phyloP scores from a whole-genome alignment of 2,113 vertebrate genomes.

The Semnornis frantzii region DNA sequence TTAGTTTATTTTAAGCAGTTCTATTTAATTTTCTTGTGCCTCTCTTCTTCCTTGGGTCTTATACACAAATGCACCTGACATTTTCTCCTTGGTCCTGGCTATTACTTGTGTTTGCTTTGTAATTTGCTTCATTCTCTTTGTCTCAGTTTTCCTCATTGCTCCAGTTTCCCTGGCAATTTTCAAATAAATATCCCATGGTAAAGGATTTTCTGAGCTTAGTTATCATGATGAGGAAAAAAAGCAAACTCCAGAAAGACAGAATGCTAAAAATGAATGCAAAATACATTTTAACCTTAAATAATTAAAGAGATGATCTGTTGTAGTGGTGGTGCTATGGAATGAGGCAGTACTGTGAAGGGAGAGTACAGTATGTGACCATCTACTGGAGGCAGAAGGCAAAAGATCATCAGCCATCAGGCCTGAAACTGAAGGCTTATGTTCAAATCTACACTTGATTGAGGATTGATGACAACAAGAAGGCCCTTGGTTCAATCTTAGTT shows the following conservation, averaged over 20 bases:
- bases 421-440: background rate
- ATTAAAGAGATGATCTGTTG: background rate
- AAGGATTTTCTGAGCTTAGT: background rate
- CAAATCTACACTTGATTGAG: background rate
- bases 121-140: background rate
- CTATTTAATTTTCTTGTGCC: background rate
- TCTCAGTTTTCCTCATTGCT: background rate
- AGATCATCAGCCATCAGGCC: background rate
- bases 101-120: background rate
- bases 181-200: background rate
- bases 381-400: background rate
- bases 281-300: background rate
- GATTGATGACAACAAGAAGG: background rate
- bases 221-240: background rate
- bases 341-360: background rate
- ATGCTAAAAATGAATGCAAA: background rate
- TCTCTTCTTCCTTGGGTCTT: background rate
- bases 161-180: background rate
- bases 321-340: background rate
- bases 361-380: background rate
- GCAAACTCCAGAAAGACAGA: background rate
- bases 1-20: background rate
- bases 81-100: background rate
- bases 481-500: background rate
- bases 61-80: background rate